These are phyloP conservation scores for Tortrix viridana DNA, from an alignment of 2,888 invertebrate genomes.

Conservation along the genomic window DNA sequence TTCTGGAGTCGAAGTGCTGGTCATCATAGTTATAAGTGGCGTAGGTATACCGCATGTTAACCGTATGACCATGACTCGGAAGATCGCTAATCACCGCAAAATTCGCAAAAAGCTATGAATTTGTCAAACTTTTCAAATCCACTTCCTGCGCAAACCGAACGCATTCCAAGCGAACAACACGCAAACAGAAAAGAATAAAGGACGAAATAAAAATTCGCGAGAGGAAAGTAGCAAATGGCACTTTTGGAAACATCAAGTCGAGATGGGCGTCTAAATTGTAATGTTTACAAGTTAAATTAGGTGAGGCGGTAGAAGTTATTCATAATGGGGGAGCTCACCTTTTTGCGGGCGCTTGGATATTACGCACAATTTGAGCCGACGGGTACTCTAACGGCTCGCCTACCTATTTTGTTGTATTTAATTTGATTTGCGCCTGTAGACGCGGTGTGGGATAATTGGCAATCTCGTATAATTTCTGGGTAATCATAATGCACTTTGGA, in stretches of 20 bases:
- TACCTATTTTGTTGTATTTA: slow-evolving; percentile 52
- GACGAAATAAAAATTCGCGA: slow-evolving; percentile 67
- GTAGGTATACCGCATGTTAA: no score
- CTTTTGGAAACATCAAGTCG: slow-evolving; percentile 73
- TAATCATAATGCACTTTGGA: neutral
- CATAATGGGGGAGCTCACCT: slow-evolving; percentile 69
- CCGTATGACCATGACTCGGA: no score
- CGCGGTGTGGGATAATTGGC: slow-evolving; percentile 50
- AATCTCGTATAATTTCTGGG: slow-evolving; percentile 36
- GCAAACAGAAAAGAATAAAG: slow-evolving; percentile 58
- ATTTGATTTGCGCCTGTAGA: slow-evolving; percentile 53
- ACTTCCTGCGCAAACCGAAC: neutral
- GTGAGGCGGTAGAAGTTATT: slow-evolving; percentile 71
- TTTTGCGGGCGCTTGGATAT: slow-evolving; percentile 64
- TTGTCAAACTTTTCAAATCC: neutral
- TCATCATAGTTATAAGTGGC: no score
- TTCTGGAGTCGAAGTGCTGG: no score
- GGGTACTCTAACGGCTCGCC: slow-evolving; percentile 40
- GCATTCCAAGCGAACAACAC: slow-evolving; percentile 27
- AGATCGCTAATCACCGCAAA: no score
- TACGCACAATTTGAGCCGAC: slow-evolving; percentile 67
- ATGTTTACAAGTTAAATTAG: slow-evolving; percentile 82
- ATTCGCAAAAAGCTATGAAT: neutral
- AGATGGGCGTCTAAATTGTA: slow-evolving; percentile 76
- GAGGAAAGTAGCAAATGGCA: slow-evolving; percentile 72